A percentile compares a stretch with the other conserved stretches of the same genome.
Conservation (phyloP, 1,140 invertebrate species). For the Pentalonia nigronervosa region DNA sequence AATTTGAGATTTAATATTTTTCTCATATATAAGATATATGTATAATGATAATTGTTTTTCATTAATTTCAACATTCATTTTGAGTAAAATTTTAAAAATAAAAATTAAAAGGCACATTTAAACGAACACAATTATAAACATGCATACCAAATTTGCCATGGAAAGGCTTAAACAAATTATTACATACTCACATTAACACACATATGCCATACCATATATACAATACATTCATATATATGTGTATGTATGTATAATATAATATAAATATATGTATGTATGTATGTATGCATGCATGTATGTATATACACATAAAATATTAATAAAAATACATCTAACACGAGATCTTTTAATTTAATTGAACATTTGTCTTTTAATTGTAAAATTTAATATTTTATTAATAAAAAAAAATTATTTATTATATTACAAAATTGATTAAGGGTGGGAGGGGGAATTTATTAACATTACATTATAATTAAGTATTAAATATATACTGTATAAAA, state of each 20-base stretch:
- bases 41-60: not conserved
- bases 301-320: slow-evolving; percentile 40
- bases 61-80: slow-evolving; percentile 39
- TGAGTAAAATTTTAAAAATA: slow-evolving; percentile 42
- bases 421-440: slow-evolving; percentile 39
- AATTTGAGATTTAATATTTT: slow-evolving; percentile 42
- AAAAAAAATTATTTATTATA: slow-evolving; percentile 10
- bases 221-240: not conserved
- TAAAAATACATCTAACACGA: slow-evolving; percentile 58
- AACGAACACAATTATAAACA: slow-evolving; percentile 57
- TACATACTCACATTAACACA: not conserved
- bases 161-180: slow-evolving; percentile 56
- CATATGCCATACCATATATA: not conserved
- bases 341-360: slow-evolving; percentile 56
- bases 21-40: not conserved
- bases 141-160: slow-evolving; percentile 55
- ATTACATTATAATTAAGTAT: slow-evolving; percentile 37
- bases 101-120: slow-evolving; percentile 56
- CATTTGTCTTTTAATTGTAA: slow-evolving; percentile 57
- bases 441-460: slow-evolving; percentile 23
- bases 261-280: not conserved
- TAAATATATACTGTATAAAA: slow-evolving; percentile 51
- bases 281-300: not conserved
- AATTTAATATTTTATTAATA: slow-evolving; percentile 21
- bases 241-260: not conserved